Evolutionary conservation across 1,140 invertebrate species (phyloP).

Genomic region (Drosophila ohnishii): DNA sequence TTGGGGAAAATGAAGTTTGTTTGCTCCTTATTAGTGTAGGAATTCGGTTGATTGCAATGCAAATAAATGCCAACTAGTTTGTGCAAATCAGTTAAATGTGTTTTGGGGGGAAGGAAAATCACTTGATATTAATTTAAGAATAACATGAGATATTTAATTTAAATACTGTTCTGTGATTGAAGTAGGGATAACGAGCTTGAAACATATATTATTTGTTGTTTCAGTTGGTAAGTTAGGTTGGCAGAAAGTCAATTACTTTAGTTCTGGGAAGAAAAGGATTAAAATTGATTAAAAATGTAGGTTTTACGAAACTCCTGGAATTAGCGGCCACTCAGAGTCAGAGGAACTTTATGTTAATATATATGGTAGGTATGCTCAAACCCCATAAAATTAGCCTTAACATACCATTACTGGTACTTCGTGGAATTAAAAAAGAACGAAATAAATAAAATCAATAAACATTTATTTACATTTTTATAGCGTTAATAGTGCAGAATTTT

Average conservation of each 20-base stretch:
- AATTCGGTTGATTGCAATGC: constrained; percentile 31
- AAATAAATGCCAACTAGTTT: constrained; percentile 31
- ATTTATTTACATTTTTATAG: too few species aligned
- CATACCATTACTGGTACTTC: neutral
- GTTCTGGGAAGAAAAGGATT: neutral
- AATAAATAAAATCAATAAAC: too few species aligned
- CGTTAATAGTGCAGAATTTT: too few species aligned
- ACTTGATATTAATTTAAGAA: neutral
- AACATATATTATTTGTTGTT: neutral
- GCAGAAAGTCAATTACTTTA: neutral
- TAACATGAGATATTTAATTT: too few species aligned
- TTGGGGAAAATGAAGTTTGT: constrained; percentile 33
- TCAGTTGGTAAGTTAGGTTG: neutral
- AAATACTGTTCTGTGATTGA: neutral
- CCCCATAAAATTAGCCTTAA: too few species aligned
- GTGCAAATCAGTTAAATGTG: neutral
- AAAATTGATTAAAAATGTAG: neutral
- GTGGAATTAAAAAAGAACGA: neutral
- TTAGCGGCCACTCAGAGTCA: too few species aligned
- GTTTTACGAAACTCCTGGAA: neutral
- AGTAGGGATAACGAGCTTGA: neutral
- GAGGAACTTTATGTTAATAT: too few species aligned
- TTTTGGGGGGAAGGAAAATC: neutral
- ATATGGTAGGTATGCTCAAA: too few species aligned
- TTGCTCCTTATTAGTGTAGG: constrained; percentile 29